phyloP scores from a whole-genome alignment of 92 coral and sea anemone species.

The Galaxea fascicularis region DNA sequence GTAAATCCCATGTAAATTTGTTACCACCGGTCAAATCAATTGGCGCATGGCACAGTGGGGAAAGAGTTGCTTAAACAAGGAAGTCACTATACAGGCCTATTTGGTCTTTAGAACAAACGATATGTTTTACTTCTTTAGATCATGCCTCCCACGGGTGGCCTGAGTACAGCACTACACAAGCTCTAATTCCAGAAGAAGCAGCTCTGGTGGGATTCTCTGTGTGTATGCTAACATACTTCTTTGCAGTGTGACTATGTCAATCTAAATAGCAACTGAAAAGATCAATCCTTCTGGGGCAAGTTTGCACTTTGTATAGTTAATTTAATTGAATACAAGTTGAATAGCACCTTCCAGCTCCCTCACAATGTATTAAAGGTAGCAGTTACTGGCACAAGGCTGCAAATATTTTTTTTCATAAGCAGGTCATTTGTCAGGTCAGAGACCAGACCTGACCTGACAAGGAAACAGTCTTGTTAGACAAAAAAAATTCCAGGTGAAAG shows the following conservation, averaged over 20 bases:
- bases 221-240: constrained; percentile 12
- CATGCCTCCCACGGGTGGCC: constrained; percentile 57
- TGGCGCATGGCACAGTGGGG: not conserved
- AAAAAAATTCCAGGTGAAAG: too few relatives aligned
- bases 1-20: constrained; percentile 10
- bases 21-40: not conserved
- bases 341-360: not conserved
- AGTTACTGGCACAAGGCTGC: too few relatives aligned
- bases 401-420: too few relatives aligned
- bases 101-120: constrained; percentile 37
- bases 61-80: not conserved
- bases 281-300: not conserved
- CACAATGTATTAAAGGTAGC: too few relatives aligned
- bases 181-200: constrained; percentile 33
- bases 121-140: constrained; percentile 53
- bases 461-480: too few relatives aligned
- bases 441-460: too few relatives aligned
- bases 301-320: not conserved
- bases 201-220: constrained; percentile 9
- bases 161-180: constrained; percentile 29
- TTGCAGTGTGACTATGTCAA: not conserved
- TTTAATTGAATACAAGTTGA: not conserved
- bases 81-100: not conserved
- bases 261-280: not conserved
- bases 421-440: too few relatives aligned